Conservation (phyloP, 1,140 invertebrate genomes). For the Semibalanus balanoides region DNA sequence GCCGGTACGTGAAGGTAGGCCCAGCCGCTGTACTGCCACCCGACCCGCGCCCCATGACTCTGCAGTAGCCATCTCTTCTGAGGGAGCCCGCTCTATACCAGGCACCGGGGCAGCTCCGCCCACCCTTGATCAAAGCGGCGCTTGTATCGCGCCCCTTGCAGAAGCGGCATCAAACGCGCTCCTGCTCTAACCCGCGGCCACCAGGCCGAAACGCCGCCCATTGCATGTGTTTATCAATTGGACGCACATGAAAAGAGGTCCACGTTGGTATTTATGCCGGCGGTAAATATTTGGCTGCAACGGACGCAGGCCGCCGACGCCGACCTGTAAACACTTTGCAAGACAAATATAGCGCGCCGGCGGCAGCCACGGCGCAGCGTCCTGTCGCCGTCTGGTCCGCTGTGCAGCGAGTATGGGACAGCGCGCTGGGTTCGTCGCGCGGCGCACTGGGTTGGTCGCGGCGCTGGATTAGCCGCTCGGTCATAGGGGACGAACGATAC, state of each 20-base stretch:
- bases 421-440: neutral
- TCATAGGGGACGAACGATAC: too few relatives aligned
- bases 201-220: neutral
- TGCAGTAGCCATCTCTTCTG: too few relatives aligned
- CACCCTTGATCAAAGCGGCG: neutral
- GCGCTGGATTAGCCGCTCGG: neutral
- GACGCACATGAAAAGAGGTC: neutral
- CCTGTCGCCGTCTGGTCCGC: neutral
- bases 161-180: neutral
- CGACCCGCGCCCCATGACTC: too few relatives aligned
- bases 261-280: neutral
- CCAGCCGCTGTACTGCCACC: too few relatives aligned
- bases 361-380: neutral
- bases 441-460: too few relatives aligned
- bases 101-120: too few relatives aligned
- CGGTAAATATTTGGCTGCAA: conserved; percentile 2
- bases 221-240: neutral
- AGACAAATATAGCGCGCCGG: neutral
- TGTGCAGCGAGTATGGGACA: too few relatives aligned
- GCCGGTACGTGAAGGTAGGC: too few relatives aligned
- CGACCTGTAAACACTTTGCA: neutral
- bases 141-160: neutral
- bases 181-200: too few relatives aligned
- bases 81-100: too few relatives aligned
- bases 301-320: neutral